These are phyloP conservation scores for Acheta domesticus DNA, from an alignment of 2,888 invertebrate genomes.

Conservation along the genomic window DNA sequence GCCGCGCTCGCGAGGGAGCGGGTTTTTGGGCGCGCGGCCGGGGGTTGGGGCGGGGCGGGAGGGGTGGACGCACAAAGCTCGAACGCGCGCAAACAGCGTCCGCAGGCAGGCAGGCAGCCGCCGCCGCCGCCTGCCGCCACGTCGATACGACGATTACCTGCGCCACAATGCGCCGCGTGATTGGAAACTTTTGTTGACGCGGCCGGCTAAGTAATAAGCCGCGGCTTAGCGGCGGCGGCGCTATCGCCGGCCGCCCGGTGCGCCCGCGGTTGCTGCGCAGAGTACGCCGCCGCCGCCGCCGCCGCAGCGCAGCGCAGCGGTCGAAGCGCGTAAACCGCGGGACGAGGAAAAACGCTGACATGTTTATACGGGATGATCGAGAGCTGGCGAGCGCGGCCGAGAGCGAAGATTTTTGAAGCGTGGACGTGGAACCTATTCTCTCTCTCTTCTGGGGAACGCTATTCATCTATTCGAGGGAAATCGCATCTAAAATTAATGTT, in stretches of 20 bases:
- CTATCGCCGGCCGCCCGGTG: neutral
- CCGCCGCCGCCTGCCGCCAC: constrained; percentile 3
- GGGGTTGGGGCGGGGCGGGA: neutral
- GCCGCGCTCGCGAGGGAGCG: neutral
- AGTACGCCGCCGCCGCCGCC: neutral
- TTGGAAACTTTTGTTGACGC: constrained; percentile 18
- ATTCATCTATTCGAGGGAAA: too few relatives aligned
- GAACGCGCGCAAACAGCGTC: neutral
- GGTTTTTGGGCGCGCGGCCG: neutral
- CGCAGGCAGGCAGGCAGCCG: neutral
- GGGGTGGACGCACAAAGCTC: constrained; percentile 5
- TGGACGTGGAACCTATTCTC: too few relatives aligned
- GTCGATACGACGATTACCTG: constrained; percentile 18
- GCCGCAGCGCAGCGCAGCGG: neutral
- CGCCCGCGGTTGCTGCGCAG: neutral
- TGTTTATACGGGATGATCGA: constrained; percentile 18
- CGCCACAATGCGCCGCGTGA: constrained; percentile 18
- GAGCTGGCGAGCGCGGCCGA: neutral
- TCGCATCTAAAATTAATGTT: too few relatives aligned
- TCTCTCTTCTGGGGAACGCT: too few relatives aligned
- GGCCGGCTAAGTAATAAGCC: constrained; percentile 18
- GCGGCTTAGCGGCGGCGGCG: neutral
- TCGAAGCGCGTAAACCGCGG: neutral
- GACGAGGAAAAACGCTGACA: neutral
- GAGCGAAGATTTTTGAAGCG: too few relatives aligned